phyloP scores from a whole-genome alignment of 2,888 invertebrate genomes.

The Stratiomys singularior region DNA sequence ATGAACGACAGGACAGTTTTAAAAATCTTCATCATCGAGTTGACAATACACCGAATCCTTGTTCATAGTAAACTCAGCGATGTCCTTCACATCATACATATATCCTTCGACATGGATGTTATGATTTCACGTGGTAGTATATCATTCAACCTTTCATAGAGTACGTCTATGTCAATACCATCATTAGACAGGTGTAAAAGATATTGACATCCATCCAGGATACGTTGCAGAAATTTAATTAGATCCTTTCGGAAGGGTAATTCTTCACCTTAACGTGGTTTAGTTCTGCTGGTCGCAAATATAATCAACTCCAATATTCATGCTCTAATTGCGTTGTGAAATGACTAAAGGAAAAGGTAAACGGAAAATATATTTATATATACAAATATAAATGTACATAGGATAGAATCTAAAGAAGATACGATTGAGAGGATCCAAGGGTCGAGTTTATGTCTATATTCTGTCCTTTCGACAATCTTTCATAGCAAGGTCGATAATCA shows the following conservation, averaged over 20 bases:
- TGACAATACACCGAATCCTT: too few species aligned
- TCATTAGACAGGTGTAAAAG: constrained; percentile 31
- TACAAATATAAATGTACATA: too few species aligned
- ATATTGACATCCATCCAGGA: constrained; percentile 38
- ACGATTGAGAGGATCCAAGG: too few species aligned
- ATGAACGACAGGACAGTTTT: too few species aligned
- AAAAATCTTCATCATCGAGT: too few species aligned
- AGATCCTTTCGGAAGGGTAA: constrained; percentile 39
- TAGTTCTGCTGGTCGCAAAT: constrained; percentile 36
- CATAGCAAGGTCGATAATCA: too few species aligned
- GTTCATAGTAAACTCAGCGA: too few species aligned
- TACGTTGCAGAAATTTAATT: constrained; percentile 44
- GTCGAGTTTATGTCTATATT: too few species aligned
- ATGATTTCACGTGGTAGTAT: not conserved
- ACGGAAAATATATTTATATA: not conserved
- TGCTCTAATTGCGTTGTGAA: constrained; percentile 39
- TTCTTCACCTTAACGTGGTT: constrained; percentile 38
- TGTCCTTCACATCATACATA: too few species aligned
- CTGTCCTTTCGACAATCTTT: too few species aligned
- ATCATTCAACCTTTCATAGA: constrained; percentile 5
- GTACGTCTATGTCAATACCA: constrained; percentile 38
- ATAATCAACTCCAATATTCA: constrained; percentile 40
- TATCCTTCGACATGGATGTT: too few species aligned
- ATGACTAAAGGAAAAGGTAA: constrained; percentile 14
- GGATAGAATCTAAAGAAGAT: too few species aligned